Evolutionary conservation across 92 coral and sea anemone genomes (phyloP).

Genomic region (Isaurus tuberculatus): DNA sequence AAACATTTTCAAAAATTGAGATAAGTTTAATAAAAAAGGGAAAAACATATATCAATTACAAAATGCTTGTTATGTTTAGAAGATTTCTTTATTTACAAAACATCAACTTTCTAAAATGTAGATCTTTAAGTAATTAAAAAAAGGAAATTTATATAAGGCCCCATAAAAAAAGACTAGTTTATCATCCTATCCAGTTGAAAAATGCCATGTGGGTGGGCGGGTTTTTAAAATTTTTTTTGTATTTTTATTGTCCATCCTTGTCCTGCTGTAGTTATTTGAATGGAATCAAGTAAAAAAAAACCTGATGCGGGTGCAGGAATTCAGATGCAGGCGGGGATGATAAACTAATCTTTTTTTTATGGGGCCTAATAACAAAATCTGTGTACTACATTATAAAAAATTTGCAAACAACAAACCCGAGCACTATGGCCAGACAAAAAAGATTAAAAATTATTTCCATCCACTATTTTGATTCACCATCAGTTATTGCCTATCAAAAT

Average conservation of each 20-base stretch:
- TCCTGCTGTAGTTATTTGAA: too few relatives aligned
- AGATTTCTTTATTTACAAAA: background rate
- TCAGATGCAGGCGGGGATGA: too few relatives aligned
- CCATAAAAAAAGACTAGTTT: too few relatives aligned
- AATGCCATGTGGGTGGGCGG: too few relatives aligned
- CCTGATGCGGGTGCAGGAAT: too few relatives aligned
- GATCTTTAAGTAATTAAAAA: background rate
- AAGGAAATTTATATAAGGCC: background rate
- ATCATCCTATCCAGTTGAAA: too few relatives aligned
- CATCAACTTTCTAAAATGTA: background rate
- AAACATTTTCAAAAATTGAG: background rate
- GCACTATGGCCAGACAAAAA: background rate
- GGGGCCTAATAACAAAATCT: background rate
- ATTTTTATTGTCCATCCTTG: too few relatives aligned
- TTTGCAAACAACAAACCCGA: conserved; percentile 14
- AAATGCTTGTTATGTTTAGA: background rate
- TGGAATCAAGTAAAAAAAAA: too few relatives aligned
- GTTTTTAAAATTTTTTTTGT: too few relatives aligned
- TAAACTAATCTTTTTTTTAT: too few relatives aligned
- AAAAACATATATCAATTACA: background rate
- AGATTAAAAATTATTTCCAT: background rate
- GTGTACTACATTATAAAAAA: background rate
- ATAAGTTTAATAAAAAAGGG: background rate
- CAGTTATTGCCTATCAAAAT: too few relatives aligned
- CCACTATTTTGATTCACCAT: background rate